Evolutionary conservation across 2,797 vertebrate genomes (phyloP), one percentile per base, ranked within the genome.

Genomic region (Takifugu ocellatus): DNA sequence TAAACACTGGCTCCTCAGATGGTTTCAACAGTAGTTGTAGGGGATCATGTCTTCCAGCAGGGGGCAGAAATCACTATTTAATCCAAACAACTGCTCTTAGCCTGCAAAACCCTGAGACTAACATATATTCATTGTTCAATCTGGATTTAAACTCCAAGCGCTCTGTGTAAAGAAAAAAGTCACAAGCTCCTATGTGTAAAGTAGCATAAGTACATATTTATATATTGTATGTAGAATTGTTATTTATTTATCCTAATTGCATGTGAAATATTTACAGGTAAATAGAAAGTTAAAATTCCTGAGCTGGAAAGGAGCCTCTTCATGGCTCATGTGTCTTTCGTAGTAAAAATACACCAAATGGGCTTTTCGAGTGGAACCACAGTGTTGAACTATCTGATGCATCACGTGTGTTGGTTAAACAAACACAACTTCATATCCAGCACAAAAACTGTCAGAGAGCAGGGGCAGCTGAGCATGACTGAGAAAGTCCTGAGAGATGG

Each of bases 381-480:
- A 2, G 17, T n/a, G 17, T n/a, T n/a, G 44, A 46, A n/a, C 7
- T 7, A 17, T 21, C 1, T 17, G 44, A n/a, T 46, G 15, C 44
- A 17, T 17, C 44, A 5, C 15, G 17, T 17, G 44, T 46, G 44
- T n/a, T 10, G 44, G 17, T 46, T 46, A 46, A 46, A 21, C n/a
- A 8, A 10, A 46, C 44, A 16, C 42, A 12, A 12, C 42, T 43
- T 12, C 42, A 43, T 12, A 4, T 10, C 42, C 16, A 10, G 6
- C 42, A 4, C 12, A 55, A 90, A 87, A 87, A 81, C 65, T 58
- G 56, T 74, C 72, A 81, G 59, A 88, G 87, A 88, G 72, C 17
- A 60, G 67, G 68, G 54, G 71, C 85, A 89, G 81, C 77, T 76
- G 84, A 84, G 88, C 84, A 79, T 80, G 80, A 85, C 82, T 49